Conservation (phyloP, 2,113 vertebrate species). For the Puffinus mauretanicus region DNA sequence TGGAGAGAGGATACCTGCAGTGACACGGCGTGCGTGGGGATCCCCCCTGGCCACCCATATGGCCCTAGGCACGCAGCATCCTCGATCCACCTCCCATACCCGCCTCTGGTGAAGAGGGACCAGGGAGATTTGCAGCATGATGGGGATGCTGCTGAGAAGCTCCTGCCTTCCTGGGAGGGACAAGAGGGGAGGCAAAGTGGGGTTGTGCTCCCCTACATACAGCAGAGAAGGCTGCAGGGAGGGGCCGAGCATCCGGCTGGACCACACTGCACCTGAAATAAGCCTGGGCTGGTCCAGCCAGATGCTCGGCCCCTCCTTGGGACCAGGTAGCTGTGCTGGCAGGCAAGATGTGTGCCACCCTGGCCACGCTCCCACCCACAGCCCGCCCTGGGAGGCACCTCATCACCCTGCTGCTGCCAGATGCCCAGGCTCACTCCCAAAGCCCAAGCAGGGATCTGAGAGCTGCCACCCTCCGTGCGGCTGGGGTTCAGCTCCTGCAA, state of each 20-base stretch:
- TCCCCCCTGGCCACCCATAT: rapidly evolving
- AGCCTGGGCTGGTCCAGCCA: background rate
- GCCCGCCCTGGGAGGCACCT: background rate
- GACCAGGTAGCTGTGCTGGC: background rate
- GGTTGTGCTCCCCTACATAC: background rate
- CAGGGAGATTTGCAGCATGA: background rate
- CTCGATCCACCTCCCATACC: background rate
- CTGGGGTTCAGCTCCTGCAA: background rate
- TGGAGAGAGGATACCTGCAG: background rate
- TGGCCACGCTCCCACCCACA: rapidly evolving
- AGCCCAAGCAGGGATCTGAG: background rate
- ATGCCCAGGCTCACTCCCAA: background rate
- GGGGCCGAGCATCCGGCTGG: rapidly evolving
- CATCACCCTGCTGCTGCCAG: background rate
- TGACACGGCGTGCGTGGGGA: rapidly evolving
- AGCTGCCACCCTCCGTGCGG: background rate
- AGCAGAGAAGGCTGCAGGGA: background rate
- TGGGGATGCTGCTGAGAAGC: background rate
- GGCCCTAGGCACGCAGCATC: background rate
- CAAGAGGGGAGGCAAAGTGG: rapidly evolving
- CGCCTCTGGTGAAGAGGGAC: background rate
- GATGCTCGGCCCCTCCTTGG: background rate
- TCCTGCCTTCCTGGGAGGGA: background rate
- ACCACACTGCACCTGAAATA: background rate
- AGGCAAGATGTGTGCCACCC: background rate